Base-by-base conservation (phyloP, 2,113 vertebrate species). In the Pelusios castaneus region DNA sequence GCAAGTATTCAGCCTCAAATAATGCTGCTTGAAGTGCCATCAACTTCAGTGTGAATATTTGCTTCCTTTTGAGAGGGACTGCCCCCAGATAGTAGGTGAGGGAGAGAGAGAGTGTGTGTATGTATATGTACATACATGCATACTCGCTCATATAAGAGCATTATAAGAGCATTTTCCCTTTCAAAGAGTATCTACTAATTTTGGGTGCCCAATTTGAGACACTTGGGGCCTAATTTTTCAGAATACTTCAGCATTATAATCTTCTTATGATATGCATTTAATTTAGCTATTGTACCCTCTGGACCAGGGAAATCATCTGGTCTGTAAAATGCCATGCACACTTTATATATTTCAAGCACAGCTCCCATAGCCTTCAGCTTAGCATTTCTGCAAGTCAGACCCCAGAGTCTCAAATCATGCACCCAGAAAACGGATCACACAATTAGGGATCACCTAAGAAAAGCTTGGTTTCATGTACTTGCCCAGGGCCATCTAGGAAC, bases 11-110 rank as follows among this genome's bases (percentile, higher is more conserved):
- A 56, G 25, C 55, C 27, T 27, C 55, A 56, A 25, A 56, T 56
- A 56, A 4, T 5, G 25, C 55, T 56, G 24, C 25, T 56, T 56
- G 25, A 56, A 56, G 25, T 5, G 2, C 24, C 55, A 56, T 56
- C 55, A 56, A 56, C 25, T 27, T 56, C 55, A 56, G 79, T 43
- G 29, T 73, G 47, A 10, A 45, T 87, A 85, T 92, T 89, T 94
- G 43, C 34, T 87, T 47, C 56, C 12, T 60, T 60, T 60, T 31
- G 27, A 60, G 5, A 27, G 27, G 56, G 56, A 60, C 29, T 60
- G 31, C 29, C 27, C 29, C 5, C 10, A 31, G 31, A 60, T 14
- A 31, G 56, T 14, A 31, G 51, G 51, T 52, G 51, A 16, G n/a
- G n/a, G n/a, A n/a, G n/a, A n/a, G n/a, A n/a, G n/a, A n/a, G n/a